Base-by-base conservation (phyloP, 2,113 vertebrate genomes). In the Sarotherodon lohbergeri region DNA sequence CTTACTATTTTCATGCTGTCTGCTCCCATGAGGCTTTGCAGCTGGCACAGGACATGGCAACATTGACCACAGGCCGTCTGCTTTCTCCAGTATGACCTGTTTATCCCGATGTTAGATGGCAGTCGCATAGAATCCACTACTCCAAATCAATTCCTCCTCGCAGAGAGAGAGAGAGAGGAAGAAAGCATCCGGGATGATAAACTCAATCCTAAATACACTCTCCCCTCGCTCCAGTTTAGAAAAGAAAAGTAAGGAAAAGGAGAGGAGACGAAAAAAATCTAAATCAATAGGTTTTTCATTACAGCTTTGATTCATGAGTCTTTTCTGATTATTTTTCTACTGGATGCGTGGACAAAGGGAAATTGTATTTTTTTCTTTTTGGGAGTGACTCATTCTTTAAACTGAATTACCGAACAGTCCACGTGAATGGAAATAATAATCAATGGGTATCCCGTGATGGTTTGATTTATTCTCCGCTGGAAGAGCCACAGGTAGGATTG, bases 231-330 rank as follows among this genome's bases (percentile, higher is more conserved):
- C 43, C 9, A 39, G 13, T 6, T 10, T 54, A 2, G 43, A 82
- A 54, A 57, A 63, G 43, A 71, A 83, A 78, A 43, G 29, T 78
- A 55, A 54, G 71, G 59, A 57, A 36, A 12, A 13, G n/a, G n/a
- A 36, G 19, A 29, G 41, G 36, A 4, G 16, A 48, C 19, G 39
- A 41, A 9, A 83, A 82, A 87, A 89, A 89, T 90, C 61, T 1
- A 82, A 95, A 94, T 95, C 93, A 84, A 94, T 95, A 90, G 10
- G 9, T 85, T 92, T 92, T 94, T 92, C 88, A 94, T 92, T 93
- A 85, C 85, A 10, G 29, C 81, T 86, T 86, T 91, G 88, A 93
- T 90, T 92, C 89, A 89, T 50, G 71, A 73, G 63, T 52, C 66
- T 82, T 88, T 88, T 83, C 46, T 89, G 86, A 91, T 93, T 90